Percentiles rank a stretch among this genome's conserved stretches.
These are phyloP conservation scores for Aphaenogaster rudis DNA, from an alignment of 1,140 invertebrate genomes.

Conservation along the genomic window DNA sequence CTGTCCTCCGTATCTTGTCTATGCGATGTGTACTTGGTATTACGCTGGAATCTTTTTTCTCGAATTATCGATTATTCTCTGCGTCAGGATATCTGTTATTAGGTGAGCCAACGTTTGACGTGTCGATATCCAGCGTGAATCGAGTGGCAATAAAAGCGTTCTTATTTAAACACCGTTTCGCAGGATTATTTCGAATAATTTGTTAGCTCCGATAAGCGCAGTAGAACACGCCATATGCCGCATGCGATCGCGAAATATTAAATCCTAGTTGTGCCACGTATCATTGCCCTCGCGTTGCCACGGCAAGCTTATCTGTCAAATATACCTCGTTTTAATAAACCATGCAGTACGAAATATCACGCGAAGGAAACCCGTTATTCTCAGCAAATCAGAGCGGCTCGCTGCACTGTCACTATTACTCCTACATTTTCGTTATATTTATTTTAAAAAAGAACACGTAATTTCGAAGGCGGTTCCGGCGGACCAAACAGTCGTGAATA, in stretches of 20 bases:
- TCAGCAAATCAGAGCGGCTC: not conserved
- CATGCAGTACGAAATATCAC: not conserved
- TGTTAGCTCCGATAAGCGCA: slow-evolving; percentile 47
- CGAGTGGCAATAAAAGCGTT: slow-evolving; percentile 54
- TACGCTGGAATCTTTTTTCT: not conserved
- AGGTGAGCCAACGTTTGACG: slow-evolving; percentile 4
- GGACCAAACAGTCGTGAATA: slow-evolving; percentile 20
- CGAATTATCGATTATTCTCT: slow-evolving; percentile 7
- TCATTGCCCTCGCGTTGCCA: slow-evolving; percentile 27
- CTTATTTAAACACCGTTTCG: slow-evolving; percentile 47
- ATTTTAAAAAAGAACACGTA: slow-evolving; percentile 21
- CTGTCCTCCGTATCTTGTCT: not conserved
- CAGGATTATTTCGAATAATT: slow-evolving; percentile 61
- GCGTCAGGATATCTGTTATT: not conserved
- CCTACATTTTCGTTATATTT: not conserved
- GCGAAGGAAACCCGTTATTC: not conserved
- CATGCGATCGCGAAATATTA: slow-evolving; percentile 38
- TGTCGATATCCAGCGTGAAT: slow-evolving; percentile 30
- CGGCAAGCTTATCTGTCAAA: slow-evolving; percentile 34
- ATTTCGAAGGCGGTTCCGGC: slow-evolving; percentile 45
- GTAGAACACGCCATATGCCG: slow-evolving; percentile 46
- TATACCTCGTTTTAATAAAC: slow-evolving; percentile 37
- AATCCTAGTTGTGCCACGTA: slow-evolving; percentile 49
- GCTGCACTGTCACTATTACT: not conserved
- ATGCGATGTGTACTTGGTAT: not conserved